phyloP scores from a whole-genome alignment of 2,888 invertebrate species.

The Periphyllus acericola region DNA sequence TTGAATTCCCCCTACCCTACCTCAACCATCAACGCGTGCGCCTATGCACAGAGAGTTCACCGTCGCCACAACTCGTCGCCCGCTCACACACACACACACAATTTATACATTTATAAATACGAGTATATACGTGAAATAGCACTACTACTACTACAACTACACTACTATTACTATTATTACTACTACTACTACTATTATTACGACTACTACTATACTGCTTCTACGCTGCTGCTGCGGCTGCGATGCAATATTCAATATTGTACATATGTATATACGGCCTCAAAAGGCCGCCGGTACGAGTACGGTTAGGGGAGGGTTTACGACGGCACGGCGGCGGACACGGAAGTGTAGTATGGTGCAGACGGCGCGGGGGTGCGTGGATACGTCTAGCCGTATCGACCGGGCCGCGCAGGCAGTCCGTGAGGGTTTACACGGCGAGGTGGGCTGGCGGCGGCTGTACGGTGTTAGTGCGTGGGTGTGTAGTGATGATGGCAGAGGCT shows the following conservation, averaged over 20 bases:
- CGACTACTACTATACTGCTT: background rate
- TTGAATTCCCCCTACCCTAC: background rate
- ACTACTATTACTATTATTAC: background rate
- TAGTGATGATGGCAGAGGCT: constrained; percentile 12
- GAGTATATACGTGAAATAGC: background rate
- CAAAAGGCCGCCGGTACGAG: background rate
- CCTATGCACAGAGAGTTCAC: background rate
- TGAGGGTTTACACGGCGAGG: background rate
- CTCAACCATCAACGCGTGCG: background rate
- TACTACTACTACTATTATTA: background rate
- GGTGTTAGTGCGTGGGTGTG: background rate
- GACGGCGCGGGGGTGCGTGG: constrained; percentile 1
- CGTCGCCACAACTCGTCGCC: background rate
- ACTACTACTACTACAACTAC: background rate
- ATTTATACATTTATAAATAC: too few relatives aligned
- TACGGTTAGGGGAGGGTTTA: background rate
- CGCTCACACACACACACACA: background rate
- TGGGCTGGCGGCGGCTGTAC: background rate
- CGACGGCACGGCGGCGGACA: background rate
- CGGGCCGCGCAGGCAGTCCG: background rate
- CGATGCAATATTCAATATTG: constrained; percentile 37
- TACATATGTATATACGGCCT: background rate
- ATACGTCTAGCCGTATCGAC: constrained; percentile 62
- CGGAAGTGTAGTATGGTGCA: constrained; percentile 17
- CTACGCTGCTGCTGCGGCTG: background rate